Conservation (phyloP, 2,888 invertebrate species). For the Kryphioiulus occultus region DNA sequence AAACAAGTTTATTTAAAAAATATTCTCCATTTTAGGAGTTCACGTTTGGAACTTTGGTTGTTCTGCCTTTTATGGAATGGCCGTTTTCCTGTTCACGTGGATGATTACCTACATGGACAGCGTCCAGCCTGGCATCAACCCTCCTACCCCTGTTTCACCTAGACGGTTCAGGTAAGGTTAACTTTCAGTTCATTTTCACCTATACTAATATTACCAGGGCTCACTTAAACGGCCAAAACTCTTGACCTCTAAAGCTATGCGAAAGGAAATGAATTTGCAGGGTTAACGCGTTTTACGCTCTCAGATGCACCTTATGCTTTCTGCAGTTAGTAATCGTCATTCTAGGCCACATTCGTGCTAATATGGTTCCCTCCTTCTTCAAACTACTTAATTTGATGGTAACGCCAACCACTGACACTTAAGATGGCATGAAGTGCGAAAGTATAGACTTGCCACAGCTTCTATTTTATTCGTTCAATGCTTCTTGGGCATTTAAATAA, state of each 20-base stretch:
- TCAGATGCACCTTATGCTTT: not conserved
- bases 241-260: not conserved
- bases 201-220: not conserved
- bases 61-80: not conserved
- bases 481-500: not conserved
- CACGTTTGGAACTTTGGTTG: not conserved
- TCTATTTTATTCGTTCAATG: not conserved
- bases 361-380: not conserved
- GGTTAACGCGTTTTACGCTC: too few relatives aligned
- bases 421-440: not conserved
- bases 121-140: not conserved
- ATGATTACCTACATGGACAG: slow-evolving; percentile 47
- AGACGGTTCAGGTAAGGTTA: not conserved
- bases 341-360: not conserved
- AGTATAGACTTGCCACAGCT: not conserved
- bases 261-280: too few relatives aligned
- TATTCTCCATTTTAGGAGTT: not conserved
- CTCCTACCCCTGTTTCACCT: slow-evolving; percentile 41
- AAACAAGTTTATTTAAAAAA: too few relatives aligned
- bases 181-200: not conserved
- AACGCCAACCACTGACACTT: not conserved
- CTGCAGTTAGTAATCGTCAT: not conserved
- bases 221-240: not conserved
- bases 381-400: not conserved
- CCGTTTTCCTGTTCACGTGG: slow-evolving; percentile 41